Base-by-base conservation (phyloP, 1,140 invertebrate genomes). In the Lasaia peninsularis region DNA sequence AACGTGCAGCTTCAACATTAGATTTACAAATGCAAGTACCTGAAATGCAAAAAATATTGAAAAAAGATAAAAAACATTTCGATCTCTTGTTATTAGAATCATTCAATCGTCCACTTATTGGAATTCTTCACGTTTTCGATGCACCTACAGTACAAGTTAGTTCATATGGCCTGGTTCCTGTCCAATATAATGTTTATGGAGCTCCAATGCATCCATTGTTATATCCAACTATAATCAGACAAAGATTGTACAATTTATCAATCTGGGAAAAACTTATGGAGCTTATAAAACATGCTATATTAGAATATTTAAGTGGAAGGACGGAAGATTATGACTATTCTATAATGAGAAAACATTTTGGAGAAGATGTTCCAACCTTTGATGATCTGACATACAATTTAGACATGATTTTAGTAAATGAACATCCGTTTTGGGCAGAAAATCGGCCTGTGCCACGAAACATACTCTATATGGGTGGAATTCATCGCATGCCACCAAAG, bases 201-300 rank as follows among this genome's bases (percentile, higher is more conserved):
- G 88, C 86, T 55, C 75, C 83, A 8, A 62, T 73, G 1, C 88
- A 90, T 54, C 80, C 87, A 0, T 32, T 90, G 14, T 65, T 89
- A 10, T 84, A 89, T 61, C 90, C 91, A 0, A 71, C 80, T 9
- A 16, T 74, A 1, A 57, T 82, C 10, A 59, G 73, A 2, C 77
- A 58, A 44, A 69, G 55, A 57, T 12, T 69, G 1, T 65, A 65
- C 37, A 70, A 75, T 49, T 44, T 78, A 0, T 64, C 54, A 9
- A 65, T 77, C 33, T 69, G 58, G 58, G 71, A 86, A 65, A 74
- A 79, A 64, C 8, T 86, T 1, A 8, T 34, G 0, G 67, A 69
- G 44, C 33, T 73, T 7, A 35, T 51, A 1, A 34, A 31, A 35
- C n/a, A 49, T 32, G 33, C 14, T 18, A 48, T 56, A 16, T 21